Evolutionary conservation across 2,797 vertebrate genomes (phyloP).

Genomic region (Hypotaenidia philippensis): DNA sequence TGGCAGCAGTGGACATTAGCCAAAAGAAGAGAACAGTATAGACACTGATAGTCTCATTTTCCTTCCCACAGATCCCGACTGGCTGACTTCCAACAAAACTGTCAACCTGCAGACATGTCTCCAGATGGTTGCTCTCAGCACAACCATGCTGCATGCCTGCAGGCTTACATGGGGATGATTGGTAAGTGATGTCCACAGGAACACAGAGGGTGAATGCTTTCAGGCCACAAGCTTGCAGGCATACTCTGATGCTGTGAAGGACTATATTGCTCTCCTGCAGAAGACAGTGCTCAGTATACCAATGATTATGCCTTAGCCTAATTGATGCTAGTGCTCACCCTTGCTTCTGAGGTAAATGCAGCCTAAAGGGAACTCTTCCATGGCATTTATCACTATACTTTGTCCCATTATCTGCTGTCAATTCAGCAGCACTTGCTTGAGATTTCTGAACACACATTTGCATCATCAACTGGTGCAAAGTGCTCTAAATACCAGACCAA

Average conservation of each 20-base stretch:
- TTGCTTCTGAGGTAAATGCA: not conserved
- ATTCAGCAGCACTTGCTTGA: not conserved
- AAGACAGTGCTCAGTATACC: not conserved
- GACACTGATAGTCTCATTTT: conserved; percentile 44
- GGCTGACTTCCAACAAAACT: conserved; percentile 93
- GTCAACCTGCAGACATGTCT: conserved; percentile 84
- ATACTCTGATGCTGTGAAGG: not conserved
- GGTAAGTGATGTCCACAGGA: conserved; percentile 80
- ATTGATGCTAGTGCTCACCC: not conserved
- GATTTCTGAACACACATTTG: not conserved
- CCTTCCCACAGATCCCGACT: conserved; percentile 89
- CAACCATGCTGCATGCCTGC: conserved; percentile 87
- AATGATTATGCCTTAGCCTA: not conserved
- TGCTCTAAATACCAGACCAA: not conserved
- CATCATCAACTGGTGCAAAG: not conserved
- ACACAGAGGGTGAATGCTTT: not conserved
- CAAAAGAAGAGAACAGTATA: not conserved
- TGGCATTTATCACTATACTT: not conserved
- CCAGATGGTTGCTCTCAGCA: conserved; percentile 85
- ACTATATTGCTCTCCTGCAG: not conserved
- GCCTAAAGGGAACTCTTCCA: not conserved
- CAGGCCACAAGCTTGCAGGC: not conserved
- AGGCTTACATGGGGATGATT: conserved; percentile 93
- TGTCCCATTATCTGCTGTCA: not conserved
- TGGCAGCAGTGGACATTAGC: not conserved